Conservation (phyloP, 2,113 vertebrate genomes). For the Hoplias malabaricus region DNA sequence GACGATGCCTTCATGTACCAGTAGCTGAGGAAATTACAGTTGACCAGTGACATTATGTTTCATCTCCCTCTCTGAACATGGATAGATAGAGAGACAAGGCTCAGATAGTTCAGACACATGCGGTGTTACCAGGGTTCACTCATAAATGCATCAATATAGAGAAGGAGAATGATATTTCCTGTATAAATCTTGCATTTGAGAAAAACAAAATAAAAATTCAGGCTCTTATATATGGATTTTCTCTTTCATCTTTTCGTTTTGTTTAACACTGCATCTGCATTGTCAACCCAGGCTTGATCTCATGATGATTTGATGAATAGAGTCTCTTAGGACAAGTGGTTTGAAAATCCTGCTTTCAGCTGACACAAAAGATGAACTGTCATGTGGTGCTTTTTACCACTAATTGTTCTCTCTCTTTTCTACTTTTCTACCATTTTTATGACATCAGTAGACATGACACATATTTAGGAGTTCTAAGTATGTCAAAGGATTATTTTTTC, state of each 20-base stretch:
- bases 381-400: neutral
- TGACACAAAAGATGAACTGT: neutral
- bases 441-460: neutral
- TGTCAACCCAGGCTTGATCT: neutral
- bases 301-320: neutral
- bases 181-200: too few species aligned
- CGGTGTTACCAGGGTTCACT: too few species aligned
- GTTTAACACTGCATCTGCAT: neutral
- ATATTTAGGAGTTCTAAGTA: neutral
- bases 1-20: too few species aligned
- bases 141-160: too few species aligned
- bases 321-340: neutral
- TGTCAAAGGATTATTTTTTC: too few species aligned
- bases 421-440: neutral
- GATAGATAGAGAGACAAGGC: too few species aligned
- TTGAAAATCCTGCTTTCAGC: neutral
- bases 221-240: neutral
- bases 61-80: too few species aligned
- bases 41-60: too few species aligned
- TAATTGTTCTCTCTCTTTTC: neutral
- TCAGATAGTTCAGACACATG: too few species aligned
- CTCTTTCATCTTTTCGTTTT: neutral
- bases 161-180: too few species aligned
- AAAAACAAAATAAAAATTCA: too few species aligned
- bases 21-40: too few species aligned